Percentiles rank a stretch among this genome's conserved stretches.
phyloP scores from a whole-genome alignment of 2,797 vertebrate species.

The Allochrocebus solatus region DNA sequence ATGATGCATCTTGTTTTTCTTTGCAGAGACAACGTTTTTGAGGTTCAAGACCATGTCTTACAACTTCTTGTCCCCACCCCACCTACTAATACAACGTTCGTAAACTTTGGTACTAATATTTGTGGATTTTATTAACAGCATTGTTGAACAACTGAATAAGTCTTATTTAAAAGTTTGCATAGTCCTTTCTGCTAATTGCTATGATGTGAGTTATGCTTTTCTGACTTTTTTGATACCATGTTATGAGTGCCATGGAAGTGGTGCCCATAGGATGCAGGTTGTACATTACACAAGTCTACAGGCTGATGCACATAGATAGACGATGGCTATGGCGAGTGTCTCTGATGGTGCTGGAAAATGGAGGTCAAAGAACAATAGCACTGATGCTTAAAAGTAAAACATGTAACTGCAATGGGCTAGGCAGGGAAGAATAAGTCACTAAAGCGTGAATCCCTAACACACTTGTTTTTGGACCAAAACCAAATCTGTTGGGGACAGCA shows the following conservation, averaged over 20 bases:
- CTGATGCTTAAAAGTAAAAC: slow-evolving; percentile 1
- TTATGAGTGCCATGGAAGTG: neutral
- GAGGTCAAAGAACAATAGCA: neutral
- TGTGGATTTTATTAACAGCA: slow-evolving; percentile 7
- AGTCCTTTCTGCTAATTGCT: neutral
- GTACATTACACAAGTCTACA: neutral
- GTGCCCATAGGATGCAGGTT: neutral
- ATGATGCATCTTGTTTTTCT: neutral
- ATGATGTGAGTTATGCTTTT: neutral
- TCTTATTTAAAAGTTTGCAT: slow-evolving; percentile 1
- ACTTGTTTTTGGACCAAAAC: neutral
- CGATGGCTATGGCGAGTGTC: neutral
- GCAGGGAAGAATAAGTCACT: neutral
- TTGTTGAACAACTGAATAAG: slow-evolving; percentile 6
- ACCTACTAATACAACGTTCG: neutral
- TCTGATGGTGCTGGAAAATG: neutral
- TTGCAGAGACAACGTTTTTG: neutral
- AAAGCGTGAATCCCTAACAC: neutral
- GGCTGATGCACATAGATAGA: neutral
- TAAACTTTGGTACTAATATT: neutral
- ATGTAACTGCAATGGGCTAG: neutral
- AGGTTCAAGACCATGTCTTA: neutral
- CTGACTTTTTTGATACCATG: neutral
- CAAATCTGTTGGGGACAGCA: neutral
- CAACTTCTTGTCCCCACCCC: neutral